Base-by-base conservation (phyloP, 2,888 invertebrate species). In the Tachina grossa region DNA sequence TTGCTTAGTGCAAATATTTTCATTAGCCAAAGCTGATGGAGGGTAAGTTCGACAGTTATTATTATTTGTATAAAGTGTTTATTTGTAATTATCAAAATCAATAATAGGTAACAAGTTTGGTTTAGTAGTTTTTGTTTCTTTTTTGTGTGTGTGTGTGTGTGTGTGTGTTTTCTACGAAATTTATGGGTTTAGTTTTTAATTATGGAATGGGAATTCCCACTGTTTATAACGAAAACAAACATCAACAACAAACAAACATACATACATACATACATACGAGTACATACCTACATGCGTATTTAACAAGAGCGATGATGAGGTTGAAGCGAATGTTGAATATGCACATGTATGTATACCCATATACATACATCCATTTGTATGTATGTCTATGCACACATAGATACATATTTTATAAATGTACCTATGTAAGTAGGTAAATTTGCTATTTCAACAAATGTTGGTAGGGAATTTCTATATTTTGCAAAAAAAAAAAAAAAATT, bases 1-100 rank as follows among this genome's bases (percentile, higher is more conserved):
- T 57, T 68, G 75, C 65, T 57, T 79, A 49, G 13, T 84, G 84
- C 79, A 79, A 79, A 79, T 84, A 43, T 51, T 69, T 71, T 47
- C 69, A 9, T 55, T 49, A 19, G 74, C 49, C 39, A 43, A 16
- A n/a, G 81, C 82, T 61, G 57, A 31, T 51, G 63, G 53, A 47
- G 82, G 85, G 85, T 85, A 82, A 82, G 82, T 85, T 59, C 43
- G 69, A 9, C 2, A 10, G 31, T 61, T 31, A 31, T 61, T 9
- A 1, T n/a, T n/a, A n/a, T 39, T 39, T 9, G 0, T 22, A 57
- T 13, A 13, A 57, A 57, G 13, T 51, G 6, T 9, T 51, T 51
- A 8, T 31, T n/a, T 51, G 13, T 19, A 61, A 59, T 72, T 72
- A 59, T 31, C 47, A 47, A 51, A 41, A 41, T 61, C 63, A 63